A percentile compares a stretch with the other conserved stretches of the same genome.
Evolutionary conservation across 2,888 invertebrate species (phyloP).

Genomic region (Xestia c-nigrum): DNA sequence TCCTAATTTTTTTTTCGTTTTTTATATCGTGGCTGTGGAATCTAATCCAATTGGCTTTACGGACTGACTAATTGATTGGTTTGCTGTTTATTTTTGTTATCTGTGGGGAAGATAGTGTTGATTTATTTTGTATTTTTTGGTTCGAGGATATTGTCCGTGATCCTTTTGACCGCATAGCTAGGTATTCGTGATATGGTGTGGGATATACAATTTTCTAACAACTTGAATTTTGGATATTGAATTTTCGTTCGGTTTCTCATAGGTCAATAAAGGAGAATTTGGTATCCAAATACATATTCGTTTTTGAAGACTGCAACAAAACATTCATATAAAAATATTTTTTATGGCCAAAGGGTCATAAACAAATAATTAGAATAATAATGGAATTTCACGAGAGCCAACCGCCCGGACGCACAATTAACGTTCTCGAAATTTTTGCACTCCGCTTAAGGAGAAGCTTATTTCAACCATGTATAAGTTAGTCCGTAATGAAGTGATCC

Average conservation of each 20-base stretch:
- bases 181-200: background rate
- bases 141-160: slow-evolving; percentile 38
- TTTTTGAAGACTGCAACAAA: slow-evolving; percentile 13
- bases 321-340: slow-evolving; percentile 9
- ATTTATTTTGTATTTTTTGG: slow-evolving; percentile 67
- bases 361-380: slow-evolving; percentile 43
- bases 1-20: slow-evolving; percentile 65
- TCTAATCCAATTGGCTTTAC: slow-evolving; percentile 81
- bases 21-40: slow-evolving; percentile 73
- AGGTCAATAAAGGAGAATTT: background rate
- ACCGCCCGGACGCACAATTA: slow-evolving; percentile 60
- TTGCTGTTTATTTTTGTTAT: slow-evolving; percentile 78
- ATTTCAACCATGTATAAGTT: background rate
- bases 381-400: slow-evolving; percentile 24
- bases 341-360: slow-evolving; percentile 3
- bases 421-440: slow-evolving; percentile 69
- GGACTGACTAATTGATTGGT: slow-evolving; percentile 86
- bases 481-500: background rate
- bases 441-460: slow-evolving; percentile 41
- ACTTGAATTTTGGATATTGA: background rate
- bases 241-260: background rate
- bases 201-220: background rate
- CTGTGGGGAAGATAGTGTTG: slow-evolving; percentile 66
- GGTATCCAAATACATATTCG: background rate
- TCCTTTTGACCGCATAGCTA: slow-evolving; percentile 19